Base-by-base conservation (phyloP, 2,888 invertebrate genomes). In the Catocala sponsa region DNA sequence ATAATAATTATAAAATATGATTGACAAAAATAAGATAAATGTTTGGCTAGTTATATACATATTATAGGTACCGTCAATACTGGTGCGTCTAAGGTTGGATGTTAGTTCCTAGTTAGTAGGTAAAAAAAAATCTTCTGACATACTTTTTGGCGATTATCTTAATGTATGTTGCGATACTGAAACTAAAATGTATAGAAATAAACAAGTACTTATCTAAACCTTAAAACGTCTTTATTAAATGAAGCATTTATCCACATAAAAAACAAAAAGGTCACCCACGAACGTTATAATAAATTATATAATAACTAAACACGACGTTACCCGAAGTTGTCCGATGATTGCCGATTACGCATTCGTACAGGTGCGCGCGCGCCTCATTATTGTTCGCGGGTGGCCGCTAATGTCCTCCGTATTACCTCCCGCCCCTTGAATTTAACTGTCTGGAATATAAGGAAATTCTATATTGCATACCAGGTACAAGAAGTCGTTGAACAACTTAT, bases 341-440 rank as follows among this genome's bases (percentile, higher is more conserved):
- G 76, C 66, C 72, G 67, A 77, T 76, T 76, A 72, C 70, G 74
- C 74, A 74, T 73, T 71, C 76, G 52, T 61, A 74, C 78, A 78
- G 73, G 76, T 76, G 76, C 78, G 65, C 69, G 62, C 43, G 63
- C 64, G 68, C 73, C 74, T 84, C 79, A 82, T 82, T 82, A 81
- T 76, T 74, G 78, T 70, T 47, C 71, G 79, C 85, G 87, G 86
- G 87, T 88, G 87, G 87, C 75, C 87, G 74, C 80, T 88, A 86
- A 86, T 85, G 86, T 79, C 79, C 75, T 61, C 54, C 48, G 58
- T 59, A 74, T 74, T 79, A 80, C 72, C 74, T 70, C 77, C 71
- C 73, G 63, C 65, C 72, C 75, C 74, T 71, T 55, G 66, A 71
- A 65, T 76, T 72, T 75, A 68, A 79, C 80, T 71, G 74, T 64